Evolutionary conservation across 2,888 invertebrate genomes (phyloP).

Genomic region (Himalopsyche kuldschensis): DNA sequence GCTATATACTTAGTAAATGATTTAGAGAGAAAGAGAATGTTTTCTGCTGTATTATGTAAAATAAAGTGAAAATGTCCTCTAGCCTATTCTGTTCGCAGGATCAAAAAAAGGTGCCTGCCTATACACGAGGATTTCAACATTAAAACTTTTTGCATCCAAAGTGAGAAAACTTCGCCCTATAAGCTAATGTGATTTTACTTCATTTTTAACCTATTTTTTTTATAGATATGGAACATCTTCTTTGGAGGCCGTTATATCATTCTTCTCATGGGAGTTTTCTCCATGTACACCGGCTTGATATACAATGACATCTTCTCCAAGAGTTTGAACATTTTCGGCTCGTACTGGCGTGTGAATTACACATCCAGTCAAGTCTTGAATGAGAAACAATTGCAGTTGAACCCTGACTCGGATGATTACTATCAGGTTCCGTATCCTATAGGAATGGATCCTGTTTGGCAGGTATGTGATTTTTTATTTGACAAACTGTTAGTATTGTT

Average conservation of each 20-base stretch:
- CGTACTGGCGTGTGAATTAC: conserved; percentile 76
- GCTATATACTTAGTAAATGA: no score
- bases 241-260: conserved; percentile 98
- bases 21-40: no score
- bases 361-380: conserved; percentile 56
- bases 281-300: conserved; percentile 96
- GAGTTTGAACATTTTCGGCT: conserved; percentile 92
- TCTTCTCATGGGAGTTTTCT: conserved; percentile 94
- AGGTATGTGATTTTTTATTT: conserved; percentile 48
- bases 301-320: conserved; percentile 99
- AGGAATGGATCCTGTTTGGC: conserved; percentile 84
- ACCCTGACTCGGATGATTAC: conserved; percentile 68
- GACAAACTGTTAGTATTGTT: no score
- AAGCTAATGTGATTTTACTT: no score
- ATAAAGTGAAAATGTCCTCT: no score
- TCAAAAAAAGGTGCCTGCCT: no score
- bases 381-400: conserved; percentile 63
- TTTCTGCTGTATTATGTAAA: no score
- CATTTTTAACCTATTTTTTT: no score
- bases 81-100: no score
- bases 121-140: no score
- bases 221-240: conserved; percentile 94
- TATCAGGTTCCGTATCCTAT: conserved; percentile 78
- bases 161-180: no score
- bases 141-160: no score